Conservation (phyloP, 1,140 invertebrate genomes). For the Orius insidiosus region DNA sequence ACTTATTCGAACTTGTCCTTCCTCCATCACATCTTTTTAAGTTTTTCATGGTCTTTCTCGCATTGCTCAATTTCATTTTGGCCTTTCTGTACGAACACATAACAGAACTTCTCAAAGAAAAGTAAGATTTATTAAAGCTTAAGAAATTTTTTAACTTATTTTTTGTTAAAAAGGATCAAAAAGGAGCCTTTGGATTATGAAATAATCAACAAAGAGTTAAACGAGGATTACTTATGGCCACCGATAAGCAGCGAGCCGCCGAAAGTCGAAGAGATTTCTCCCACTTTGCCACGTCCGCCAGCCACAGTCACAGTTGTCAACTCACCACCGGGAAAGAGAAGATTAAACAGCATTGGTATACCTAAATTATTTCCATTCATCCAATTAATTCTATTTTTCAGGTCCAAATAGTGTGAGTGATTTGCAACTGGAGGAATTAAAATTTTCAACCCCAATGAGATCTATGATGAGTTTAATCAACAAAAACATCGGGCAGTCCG, state of each 20-base stretch:
- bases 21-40: slow-evolving; percentile 18
- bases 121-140: background rate
- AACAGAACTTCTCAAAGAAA: no score
- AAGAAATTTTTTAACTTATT: no score
- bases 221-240: slow-evolving; percentile 6
- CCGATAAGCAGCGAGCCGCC: slow-evolving; percentile 2
- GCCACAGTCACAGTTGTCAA: slow-evolving; percentile 10
- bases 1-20: slow-evolving; percentile 20
- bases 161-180: background rate
- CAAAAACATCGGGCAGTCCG: slow-evolving; percentile 15
- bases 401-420: slow-evolving; percentile 7
- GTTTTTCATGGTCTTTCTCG: slow-evolving; percentile 17
- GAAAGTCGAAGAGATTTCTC: slow-evolving; percentile 8
- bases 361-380: no score
- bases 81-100: slow-evolving; percentile 18
- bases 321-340: background rate
- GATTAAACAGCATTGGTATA: background rate
- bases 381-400: no score
- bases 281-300: slow-evolving; percentile 4
- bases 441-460: slow-evolving; percentile 14
- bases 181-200: slow-evolving; percentile 3
- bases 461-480: slow-evolving; percentile 2
- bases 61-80: slow-evolving; percentile 19
- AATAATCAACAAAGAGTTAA: slow-evolving; percentile 3
- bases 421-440: slow-evolving; percentile 11